Conservation (phyloP, 2,888 invertebrate genomes). For the Branchinecta sandiegonensis region DNA sequence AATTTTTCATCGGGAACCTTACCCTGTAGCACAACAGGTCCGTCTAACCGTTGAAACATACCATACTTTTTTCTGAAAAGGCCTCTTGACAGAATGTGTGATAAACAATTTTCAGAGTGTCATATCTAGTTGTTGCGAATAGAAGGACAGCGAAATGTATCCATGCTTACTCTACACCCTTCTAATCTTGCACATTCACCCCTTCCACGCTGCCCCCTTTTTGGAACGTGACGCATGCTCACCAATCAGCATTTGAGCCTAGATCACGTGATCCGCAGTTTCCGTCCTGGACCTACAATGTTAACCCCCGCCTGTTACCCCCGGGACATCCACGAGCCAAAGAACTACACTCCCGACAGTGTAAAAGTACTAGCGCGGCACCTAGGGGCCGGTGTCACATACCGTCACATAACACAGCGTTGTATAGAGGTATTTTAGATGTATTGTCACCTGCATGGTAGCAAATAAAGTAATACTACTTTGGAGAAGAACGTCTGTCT, state of each 20-base stretch:
- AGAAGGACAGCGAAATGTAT: too few relatives aligned
- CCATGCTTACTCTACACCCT: too few relatives aligned
- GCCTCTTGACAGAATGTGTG: neutral
- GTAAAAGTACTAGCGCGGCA: neutral
- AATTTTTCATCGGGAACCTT: too few relatives aligned
- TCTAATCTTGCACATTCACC: too few relatives aligned
- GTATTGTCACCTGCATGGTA: neutral
- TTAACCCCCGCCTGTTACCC: slow-evolving; percentile 6
- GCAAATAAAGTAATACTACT: too few relatives aligned
- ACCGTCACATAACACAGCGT: slow-evolving; percentile 11
- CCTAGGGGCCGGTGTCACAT: slow-evolving; percentile 13
- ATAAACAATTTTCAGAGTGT: too few relatives aligned
- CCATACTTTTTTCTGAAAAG: neutral
- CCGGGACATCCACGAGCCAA: neutral
- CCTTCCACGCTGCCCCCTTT: slow-evolving; percentile 5
- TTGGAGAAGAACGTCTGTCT: too few relatives aligned
- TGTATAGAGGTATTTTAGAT: slow-evolving; percentile 6
- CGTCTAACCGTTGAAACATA: too few relatives aligned
- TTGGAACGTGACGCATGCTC: slow-evolving; percentile 9
- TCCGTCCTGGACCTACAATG: slow-evolving; percentile 8
- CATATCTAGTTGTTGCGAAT: too few relatives aligned
- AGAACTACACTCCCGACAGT: slow-evolving; percentile 6
- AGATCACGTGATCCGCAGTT: neutral
- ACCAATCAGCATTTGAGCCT: slow-evolving; percentile 11
- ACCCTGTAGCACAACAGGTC: too few relatives aligned